Conservation (phyloP, 2,113 vertebrate genomes). For the Albula glossodonta region DNA sequence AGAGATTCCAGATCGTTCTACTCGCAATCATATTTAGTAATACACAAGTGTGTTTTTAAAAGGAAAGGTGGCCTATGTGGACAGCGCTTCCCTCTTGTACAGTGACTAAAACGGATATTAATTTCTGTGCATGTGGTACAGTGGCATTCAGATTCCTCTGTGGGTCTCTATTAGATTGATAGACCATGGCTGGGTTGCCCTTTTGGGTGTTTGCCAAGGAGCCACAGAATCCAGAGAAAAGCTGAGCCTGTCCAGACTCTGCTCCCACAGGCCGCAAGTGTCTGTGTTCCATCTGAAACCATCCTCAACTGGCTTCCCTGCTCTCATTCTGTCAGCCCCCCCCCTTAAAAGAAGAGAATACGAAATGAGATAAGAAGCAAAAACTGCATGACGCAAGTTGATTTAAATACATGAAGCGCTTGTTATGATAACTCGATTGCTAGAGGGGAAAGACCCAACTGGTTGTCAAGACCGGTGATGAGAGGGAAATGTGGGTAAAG, state of each 20-base stretch:
- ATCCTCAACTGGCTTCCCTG: neutral
- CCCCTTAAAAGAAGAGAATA: neutral
- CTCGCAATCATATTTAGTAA: too few species aligned
- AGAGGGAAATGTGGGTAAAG: neutral
- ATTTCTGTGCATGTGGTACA: neutral
- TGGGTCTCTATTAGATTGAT: neutral
- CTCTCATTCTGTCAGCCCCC: neutral
- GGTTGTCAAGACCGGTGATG: neutral
- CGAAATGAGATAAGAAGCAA: neutral
- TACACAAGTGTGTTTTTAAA: neutral
- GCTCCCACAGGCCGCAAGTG: neutral
- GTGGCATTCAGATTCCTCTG: neutral
- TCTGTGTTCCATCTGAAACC: neutral
- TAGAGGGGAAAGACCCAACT: neutral
- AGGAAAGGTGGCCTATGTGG: too few species aligned
- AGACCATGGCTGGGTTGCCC: too few species aligned
- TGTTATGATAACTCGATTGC: neutral
- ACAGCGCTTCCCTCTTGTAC: neutral
- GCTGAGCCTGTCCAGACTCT: too few species aligned
- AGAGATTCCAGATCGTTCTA: too few species aligned
- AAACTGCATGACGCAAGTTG: neutral
- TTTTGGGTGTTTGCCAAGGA: too few species aligned
- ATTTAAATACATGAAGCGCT: neutral
- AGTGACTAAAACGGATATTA: neutral
- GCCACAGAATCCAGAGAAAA: too few species aligned